These are phyloP conservation scores for Phylloscopus whistleri DNA, from an alignment of 2,113 vertebrate species.

Conservation along the genomic window DNA sequence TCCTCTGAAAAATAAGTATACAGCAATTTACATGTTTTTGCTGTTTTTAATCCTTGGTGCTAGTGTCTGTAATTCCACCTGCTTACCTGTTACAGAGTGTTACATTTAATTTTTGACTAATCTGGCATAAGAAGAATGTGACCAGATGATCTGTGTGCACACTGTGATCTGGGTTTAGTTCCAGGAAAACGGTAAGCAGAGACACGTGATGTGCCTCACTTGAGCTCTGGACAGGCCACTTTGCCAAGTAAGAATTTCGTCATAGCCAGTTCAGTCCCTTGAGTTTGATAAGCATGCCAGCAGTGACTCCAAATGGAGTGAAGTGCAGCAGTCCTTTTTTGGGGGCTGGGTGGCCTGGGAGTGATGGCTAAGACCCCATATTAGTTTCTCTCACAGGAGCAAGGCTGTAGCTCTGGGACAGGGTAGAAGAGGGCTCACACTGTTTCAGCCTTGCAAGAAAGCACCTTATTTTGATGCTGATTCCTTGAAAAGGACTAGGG, in stretches of 20 bases:
- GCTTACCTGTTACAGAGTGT: background rate
- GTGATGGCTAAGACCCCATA: accelerated
- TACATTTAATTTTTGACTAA: slow-evolving; percentile 30
- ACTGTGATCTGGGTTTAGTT: background rate
- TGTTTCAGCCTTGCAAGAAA: background rate
- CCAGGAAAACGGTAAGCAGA: background rate
- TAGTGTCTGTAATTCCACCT: background rate
- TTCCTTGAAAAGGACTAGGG: background rate
- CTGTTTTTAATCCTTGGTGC: background rate
- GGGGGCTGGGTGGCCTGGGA: background rate
- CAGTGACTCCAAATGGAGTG: background rate
- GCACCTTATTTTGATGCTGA: background rate
- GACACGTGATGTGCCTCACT: background rate
- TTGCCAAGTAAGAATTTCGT: background rate
- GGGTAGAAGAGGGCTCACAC: background rate
- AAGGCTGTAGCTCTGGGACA: background rate
- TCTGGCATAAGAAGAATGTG: slow-evolving; percentile 1
- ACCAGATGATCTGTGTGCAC: background rate
- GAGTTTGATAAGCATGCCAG: background rate
- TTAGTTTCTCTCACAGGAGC: background rate
- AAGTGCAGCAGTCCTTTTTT: background rate
- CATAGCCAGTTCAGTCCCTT: background rate
- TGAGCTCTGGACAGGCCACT: background rate
- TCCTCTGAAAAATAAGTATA: background rate
- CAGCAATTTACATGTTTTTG: background rate